Evolutionary conservation across 2,888 invertebrate genomes (phyloP).

Genomic region (Drosophila affinis): DNA sequence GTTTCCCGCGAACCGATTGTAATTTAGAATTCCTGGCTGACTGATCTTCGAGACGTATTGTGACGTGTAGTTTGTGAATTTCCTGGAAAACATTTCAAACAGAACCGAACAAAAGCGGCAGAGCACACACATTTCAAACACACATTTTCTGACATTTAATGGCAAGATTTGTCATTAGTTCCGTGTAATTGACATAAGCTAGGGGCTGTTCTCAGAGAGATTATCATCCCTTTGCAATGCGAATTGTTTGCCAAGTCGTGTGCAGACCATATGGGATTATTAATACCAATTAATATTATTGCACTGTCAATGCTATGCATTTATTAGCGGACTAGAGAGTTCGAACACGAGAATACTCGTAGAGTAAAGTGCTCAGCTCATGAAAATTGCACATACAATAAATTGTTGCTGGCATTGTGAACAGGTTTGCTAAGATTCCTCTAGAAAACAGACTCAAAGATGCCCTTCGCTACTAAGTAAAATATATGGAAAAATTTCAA

Average conservation of each 20-base stretch:
- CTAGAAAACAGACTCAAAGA: conserved; percentile 13
- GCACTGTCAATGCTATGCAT: conserved; percentile 29
- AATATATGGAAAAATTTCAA: conserved; percentile 3
- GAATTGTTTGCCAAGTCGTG: conserved; percentile 34
- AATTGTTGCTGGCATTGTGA: conserved; percentile 25
- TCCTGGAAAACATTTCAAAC: conserved; percentile 21
- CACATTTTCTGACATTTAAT: conserved; percentile 4
- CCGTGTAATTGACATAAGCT: conserved; percentile 5
- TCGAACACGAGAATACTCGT: background rate
- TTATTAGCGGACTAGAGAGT: conserved; percentile 7
- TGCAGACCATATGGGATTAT: conserved; percentile 28
- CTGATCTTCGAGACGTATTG: conserved; percentile 12
- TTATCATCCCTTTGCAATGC: conserved; percentile 22
- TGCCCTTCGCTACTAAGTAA: conserved; percentile 25
- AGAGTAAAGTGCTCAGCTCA: conserved; percentile 8
- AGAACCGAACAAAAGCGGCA: background rate
- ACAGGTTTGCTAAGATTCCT: conserved; percentile 28
- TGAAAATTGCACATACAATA: conserved; percentile 29
- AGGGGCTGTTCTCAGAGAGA: conserved; percentile 1
- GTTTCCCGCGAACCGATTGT: conserved; percentile 28
- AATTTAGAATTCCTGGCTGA: background rate
- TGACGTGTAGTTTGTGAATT: conserved; percentile 3
- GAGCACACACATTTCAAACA: conserved; percentile 1
- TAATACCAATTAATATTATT: conserved; percentile 35
- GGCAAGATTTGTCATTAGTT: background rate